Percentiles rank a stretch among this genome's conserved stretches.
These are phyloP conservation scores for Lineus longissimus DNA, from an alignment of 1,140 invertebrate genomes.

Conservation along the genomic window DNA sequence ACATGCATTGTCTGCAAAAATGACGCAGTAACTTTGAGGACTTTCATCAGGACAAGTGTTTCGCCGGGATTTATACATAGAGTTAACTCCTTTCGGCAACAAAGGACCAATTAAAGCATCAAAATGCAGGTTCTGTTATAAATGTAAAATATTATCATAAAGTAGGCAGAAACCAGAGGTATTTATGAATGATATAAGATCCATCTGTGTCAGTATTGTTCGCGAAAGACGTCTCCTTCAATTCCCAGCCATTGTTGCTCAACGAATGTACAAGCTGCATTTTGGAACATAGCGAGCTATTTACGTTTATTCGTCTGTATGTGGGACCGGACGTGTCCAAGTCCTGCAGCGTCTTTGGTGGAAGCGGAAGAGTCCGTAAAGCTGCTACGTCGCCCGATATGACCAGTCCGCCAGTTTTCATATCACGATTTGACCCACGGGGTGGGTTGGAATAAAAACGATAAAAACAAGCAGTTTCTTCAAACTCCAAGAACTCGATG, in stretches of 20 bases:
- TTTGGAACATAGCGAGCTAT: not conserved
- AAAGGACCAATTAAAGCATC: not conserved
- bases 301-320: not conserved
- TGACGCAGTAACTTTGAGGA: no score
- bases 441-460: not conserved
- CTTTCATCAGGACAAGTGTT: no score
- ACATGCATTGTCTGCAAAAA: no score
- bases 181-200: slow-evolving; percentile 4
- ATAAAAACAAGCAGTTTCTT: not conserved
- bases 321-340: not conserved
- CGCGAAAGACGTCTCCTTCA: slow-evolving; percentile 1
- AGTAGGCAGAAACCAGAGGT: not conserved
- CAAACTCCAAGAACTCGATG: slow-evolving; percentile 38
- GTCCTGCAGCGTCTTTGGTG: not conserved
- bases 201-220: slow-evolving; percentile 4
- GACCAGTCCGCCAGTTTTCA: slow-evolving; percentile 3
- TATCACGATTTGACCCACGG: not conserved
- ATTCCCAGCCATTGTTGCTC: not conserved
- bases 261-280: not conserved
- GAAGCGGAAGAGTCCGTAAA: not conserved
- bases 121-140: not conserved
- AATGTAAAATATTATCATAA: no score
- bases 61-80: no score
- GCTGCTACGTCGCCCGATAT: not conserved
- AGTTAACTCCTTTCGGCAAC: no score